Percentiles rank a stretch among this genome's conserved stretches.
Evolutionary conservation across 2,113 vertebrate genomes (phyloP).

Genomic region (Gambusia holbrooki): DNA sequence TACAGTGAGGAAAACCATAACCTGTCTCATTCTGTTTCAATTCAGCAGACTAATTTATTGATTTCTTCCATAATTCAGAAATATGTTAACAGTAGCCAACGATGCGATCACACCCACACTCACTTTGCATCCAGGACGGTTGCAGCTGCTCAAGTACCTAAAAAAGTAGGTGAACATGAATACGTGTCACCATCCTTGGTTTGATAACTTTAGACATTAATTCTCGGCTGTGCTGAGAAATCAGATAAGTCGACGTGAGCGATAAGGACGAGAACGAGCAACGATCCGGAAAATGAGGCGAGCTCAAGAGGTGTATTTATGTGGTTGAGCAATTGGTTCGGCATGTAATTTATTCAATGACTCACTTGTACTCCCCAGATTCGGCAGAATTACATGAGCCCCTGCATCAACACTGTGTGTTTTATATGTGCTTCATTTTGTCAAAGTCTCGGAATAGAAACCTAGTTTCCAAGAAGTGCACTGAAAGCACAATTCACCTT

Average conservation of each 20-base stretch:
- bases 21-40: conserved; percentile 16
- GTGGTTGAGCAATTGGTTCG: conserved; percentile 43
- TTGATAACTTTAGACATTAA: conserved; percentile 26
- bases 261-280: conserved; percentile 33
- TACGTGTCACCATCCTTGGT: conserved; percentile 14
- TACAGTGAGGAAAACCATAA: conserved; percentile 15
- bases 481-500: conserved; percentile 12
- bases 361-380: conserved; percentile 49
- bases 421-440: conserved; percentile 27
- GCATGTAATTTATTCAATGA: conserved; percentile 60
- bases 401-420: conserved; percentile 19
- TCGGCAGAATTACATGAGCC: conserved; percentile 37
- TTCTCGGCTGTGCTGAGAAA: conserved; percentile 38
- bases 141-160: conserved; percentile 42
- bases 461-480: conserved; percentile 6
- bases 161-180: conserved; percentile 24
- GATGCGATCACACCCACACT: conserved; percentile 1
- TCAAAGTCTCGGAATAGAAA: conserved; percentile 30
- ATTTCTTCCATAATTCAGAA: conserved; percentile 51
- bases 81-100: conserved; percentile 53
- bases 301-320: conserved; percentile 36
- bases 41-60: conserved; percentile 33
- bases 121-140: neutral
- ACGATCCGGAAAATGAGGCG: conserved; percentile 43
- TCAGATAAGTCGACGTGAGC: conserved; percentile 33